Evolutionary conservation across 2,888 invertebrate genomes (phyloP), one percentile per base, ranked within the genome.

Genomic region (Galerucella nymphaeae): DNA sequence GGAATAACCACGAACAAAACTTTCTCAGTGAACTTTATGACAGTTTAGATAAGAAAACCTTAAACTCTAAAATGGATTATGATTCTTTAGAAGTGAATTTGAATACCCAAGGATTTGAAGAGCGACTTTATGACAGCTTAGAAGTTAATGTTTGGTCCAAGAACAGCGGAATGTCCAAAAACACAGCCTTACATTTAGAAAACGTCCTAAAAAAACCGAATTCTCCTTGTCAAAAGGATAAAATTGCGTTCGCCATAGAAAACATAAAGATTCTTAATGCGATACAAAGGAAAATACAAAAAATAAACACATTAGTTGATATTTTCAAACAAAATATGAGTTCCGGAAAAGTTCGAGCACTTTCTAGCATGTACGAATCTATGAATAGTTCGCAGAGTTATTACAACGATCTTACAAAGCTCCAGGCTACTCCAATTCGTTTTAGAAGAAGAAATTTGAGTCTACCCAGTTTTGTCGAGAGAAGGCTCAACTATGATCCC

Each of bases 301-400:
- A 92, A 42, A 93, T 93, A 42, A 92, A 93, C 80, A 91, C 90
- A 79, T 81, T 93, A 23, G 92, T 93, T 1, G 92, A 87, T 59
- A 82, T 86, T 53, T 85, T 84, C 75, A 84, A 82, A 69, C 86
- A 90, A 8, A 93, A 93, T 80, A 89, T 93, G 80, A 90, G 91
- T 80, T 91, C 91, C 72, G 93, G 92, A 71, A 91, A 92, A 77
- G 93, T 93, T 0, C 90, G 91, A 84, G 89, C 91, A 6, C 83
- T 93, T 20, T 93, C 93, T 0, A 90, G 90, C 84, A 92, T 93
- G 86, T 93, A 92, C 81, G 93, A 93, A 80, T 92, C 90, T 78
- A 82, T 93, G 79, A 92, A 91, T 0, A 82, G 79, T 50, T 83
- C 84, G 84, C 88, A 77, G 89, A 88, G 87, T 88, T 89, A 80